Evolutionary conservation across 2,113 vertebrate genomes (phyloP).

Genomic region (Tragelaphus scriptus): DNA sequence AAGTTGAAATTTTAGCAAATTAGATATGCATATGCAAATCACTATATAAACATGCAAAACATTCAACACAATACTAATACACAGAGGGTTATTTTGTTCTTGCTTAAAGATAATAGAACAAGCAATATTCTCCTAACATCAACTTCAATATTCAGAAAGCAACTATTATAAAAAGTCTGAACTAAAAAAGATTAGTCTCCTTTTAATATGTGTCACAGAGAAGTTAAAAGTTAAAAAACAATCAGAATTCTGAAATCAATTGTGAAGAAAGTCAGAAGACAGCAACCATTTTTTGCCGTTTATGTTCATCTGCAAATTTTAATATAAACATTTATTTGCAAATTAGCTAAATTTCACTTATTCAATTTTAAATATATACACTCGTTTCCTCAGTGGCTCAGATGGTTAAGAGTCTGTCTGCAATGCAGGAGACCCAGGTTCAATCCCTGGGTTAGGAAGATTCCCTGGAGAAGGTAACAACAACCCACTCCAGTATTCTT

Average conservation of each 20-base stretch:
- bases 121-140: background rate
- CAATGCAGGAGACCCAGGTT: background rate
- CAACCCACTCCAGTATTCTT: background rate
- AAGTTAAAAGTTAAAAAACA: background rate
- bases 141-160: background rate
- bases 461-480: background rate
- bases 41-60: background rate
- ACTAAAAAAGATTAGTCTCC: background rate
- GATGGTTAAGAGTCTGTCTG: background rate
- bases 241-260: background rate
- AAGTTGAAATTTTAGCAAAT: conserved; percentile 70
- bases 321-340: conserved; percentile 8
- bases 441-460: background rate
- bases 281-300: background rate
- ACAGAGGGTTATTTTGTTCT: background rate
- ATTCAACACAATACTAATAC: background rate
- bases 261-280: background rate
- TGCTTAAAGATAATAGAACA: background rate
- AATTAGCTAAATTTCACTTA: background rate
- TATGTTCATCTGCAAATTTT: background rate
- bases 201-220: background rate
- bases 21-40: conserved; percentile 10
- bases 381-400: background rate
- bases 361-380: background rate
- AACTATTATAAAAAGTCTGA: background rate